phyloP scores from a whole-genome alignment of 2,797 vertebrate genomes.

The Halcyon smyrnensis region DNA sequence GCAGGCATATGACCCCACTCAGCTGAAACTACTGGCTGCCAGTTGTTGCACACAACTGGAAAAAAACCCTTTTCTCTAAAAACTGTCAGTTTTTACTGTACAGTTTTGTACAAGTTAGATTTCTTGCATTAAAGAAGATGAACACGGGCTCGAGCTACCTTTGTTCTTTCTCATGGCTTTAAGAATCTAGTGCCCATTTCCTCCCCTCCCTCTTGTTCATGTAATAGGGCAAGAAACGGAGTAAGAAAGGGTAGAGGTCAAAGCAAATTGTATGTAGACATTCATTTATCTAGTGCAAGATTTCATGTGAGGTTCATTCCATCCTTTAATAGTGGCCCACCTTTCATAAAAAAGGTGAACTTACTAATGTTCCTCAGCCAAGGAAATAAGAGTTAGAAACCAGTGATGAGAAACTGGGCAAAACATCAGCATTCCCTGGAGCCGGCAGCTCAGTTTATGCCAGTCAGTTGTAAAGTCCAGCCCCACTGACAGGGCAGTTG shows the following conservation, averaged over 20 bases:
- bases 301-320: neutral
- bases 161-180: neutral
- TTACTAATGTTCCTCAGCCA: neutral
- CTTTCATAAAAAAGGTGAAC: neutral
- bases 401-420: neutral
- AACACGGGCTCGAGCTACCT: rapidly evolving
- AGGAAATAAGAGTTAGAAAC: neutral
- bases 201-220: rapidly evolving
- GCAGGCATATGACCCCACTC: neutral
- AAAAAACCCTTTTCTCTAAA: neutral
- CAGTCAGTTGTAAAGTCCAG: conserved; percentile 87
- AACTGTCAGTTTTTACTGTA: neutral
- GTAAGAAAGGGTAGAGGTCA: neutral
- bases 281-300: neutral
- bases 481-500: conserved; percentile 86
- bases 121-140: neutral
- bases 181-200: neutral
- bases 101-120: neutral
- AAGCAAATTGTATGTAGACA: neutral
- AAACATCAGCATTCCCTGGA: neutral
- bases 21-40: neutral
- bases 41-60: neutral
- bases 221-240: neutral
- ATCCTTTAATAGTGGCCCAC: neutral
- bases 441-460: conserved; percentile 67